Base-by-base conservation (phyloP, 2,888 invertebrate species). In the Ypsolopha sequella region DNA sequence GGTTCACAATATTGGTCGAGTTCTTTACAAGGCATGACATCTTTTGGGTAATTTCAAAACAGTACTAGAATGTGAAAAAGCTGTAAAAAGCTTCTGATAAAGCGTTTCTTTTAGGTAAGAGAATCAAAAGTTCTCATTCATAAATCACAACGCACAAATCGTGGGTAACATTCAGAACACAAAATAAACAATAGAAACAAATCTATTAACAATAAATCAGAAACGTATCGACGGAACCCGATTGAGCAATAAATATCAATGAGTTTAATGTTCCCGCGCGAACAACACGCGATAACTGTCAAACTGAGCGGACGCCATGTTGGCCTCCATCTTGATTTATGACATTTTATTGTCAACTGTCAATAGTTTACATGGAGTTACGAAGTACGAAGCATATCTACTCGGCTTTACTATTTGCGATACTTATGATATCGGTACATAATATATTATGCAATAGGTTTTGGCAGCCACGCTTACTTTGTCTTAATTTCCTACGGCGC, bases 171-270 rank as follows among this genome's bases (percentile, higher is more conserved):
- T 24, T 24, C 24, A 24, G 24, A 24, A 24, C 46, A 13, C 7
- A n/a, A 33, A 49, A 41, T 68, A 76, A 76, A 79, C 73, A 80
- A 81, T 77, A 74, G 75, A 70, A 63, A 60, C 68, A 68, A 77
- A 80, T 82, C 77, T 77, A 80, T 78, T 76, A 73, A 60, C 73
- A 65, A 80, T 82, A 84, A 82, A 82, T 82, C 84, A 80, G 66
- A 68, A 63, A 60, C 66, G 60, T 65, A 70, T 63, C 67, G 66
- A 64, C 35, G 43, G 36, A 65, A 68, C 66, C 65, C 78, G 81
- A 85, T 85, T 84, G 84, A 85, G 84, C 69, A 80, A 85, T 85
- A 85, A 85, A 85, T 84, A 80, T 81, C 82, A 85, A 85, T 85
- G 80, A 82, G 73, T 80, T 79, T 81, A 85, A 85, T 81, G 82